phyloP scores from a whole-genome alignment of 2,888 invertebrate genomes.

The Nebria salina region DNA sequence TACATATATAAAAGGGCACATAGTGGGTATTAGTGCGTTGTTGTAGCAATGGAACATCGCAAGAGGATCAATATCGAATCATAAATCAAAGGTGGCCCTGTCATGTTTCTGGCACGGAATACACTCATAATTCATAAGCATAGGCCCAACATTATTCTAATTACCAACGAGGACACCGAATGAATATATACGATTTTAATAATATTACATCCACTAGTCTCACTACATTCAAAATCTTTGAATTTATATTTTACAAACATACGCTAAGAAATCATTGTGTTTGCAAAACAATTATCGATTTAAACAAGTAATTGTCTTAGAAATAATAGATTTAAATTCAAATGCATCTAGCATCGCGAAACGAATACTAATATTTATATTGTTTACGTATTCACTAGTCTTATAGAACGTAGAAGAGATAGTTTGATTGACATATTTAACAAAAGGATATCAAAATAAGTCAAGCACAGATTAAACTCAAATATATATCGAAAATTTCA shows the following conservation, averaged over 20 bases:
- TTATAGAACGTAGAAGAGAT: too few relatives aligned
- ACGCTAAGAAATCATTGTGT: too few relatives aligned
- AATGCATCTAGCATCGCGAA: too few relatives aligned
- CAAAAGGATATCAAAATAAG: too few relatives aligned
- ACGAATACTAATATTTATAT: too few relatives aligned
- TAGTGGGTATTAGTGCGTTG: conserved; percentile 12
- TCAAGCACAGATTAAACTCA: too few relatives aligned
- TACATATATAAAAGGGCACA: not conserved
- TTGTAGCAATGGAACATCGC: not conserved
- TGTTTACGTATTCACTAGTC: too few relatives aligned
- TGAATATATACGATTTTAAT: conserved; percentile 19
- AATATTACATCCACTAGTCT: conserved; percentile 34
- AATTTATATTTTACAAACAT: not conserved
- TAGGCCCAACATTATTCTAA: conserved; percentile 45
- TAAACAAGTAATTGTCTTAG: too few relatives aligned
- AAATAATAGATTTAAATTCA: too few relatives aligned
- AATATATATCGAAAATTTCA: too few relatives aligned
- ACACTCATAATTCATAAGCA: conserved; percentile 46
- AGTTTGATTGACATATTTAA: too few relatives aligned
- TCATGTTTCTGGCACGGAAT: conserved; percentile 42
- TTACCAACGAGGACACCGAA: conserved; percentile 1
- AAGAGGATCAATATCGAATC: conserved; percentile 43
- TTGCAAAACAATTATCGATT: too few relatives aligned
- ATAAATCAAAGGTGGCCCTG: conserved; percentile 42
- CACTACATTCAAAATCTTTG: not conserved